Evolutionary conservation across 1,140 invertebrate genomes (phyloP).

Genomic region (Phymastichus coffea): DNA sequence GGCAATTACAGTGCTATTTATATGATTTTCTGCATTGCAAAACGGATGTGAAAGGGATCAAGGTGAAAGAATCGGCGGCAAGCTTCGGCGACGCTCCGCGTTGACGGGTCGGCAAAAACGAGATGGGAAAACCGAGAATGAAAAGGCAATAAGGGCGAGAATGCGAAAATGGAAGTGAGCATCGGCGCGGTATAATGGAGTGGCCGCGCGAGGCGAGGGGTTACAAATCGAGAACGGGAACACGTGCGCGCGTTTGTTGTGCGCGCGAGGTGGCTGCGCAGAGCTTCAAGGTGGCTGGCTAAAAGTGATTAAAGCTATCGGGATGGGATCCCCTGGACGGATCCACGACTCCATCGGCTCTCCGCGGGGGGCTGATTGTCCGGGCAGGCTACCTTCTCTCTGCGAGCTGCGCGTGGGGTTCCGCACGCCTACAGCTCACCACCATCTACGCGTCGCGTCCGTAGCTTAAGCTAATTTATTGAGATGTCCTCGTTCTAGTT

Average conservation of each 20-base stretch:
- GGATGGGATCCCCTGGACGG: constrained; percentile 33
- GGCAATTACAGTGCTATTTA: no score
- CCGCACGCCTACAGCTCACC: constrained; percentile 19
- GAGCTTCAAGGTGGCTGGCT: constrained; percentile 32
- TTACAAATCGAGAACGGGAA: background rate
- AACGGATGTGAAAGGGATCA: no score
- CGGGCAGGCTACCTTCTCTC: no score
- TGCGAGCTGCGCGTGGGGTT: constrained; percentile 29
- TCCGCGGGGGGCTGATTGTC: constrained; percentile 54
- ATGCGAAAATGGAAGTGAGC: constrained; percentile 9
- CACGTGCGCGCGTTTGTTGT: constrained; percentile 1
- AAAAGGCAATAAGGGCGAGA: background rate
- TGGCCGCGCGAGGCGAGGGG: background rate
- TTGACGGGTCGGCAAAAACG: no score
- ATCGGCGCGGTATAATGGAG: no score
- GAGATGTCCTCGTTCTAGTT: constrained; percentile 43
- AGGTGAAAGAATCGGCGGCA: no score
- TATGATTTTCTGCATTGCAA: no score
- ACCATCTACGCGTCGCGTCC: no score
- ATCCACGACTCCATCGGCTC: constrained; percentile 40
- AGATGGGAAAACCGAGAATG: constrained; percentile 8
- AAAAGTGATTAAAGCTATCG: constrained; percentile 53
- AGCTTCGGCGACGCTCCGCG: no score
- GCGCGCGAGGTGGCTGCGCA: background rate
- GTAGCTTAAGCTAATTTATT: constrained; percentile 52